A percentile compares a stretch with the other conserved stretches of the same genome.
phyloP scores from a whole-genome alignment of 1,140 invertebrate species.

The Formica exsecta region DNA sequence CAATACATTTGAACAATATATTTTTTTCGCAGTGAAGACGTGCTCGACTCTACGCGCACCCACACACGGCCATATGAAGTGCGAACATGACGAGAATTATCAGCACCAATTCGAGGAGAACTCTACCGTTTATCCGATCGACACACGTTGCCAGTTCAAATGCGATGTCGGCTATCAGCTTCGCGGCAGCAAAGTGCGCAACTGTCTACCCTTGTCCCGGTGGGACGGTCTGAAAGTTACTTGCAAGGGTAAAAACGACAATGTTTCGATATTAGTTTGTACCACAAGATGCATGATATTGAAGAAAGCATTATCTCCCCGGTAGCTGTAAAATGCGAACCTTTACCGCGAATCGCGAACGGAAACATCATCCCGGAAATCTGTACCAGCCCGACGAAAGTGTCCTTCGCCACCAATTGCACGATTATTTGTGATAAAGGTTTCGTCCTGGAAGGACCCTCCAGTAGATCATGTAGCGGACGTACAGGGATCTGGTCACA shows the following conservation, averaged over 20 bases:
- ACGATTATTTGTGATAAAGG: slow-evolving; percentile 87
- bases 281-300: neutral
- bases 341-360: slow-evolving; percentile 85
- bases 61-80: slow-evolving; percentile 88
- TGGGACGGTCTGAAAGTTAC: slow-evolving; percentile 90
- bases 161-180: slow-evolving; percentile 90
- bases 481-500: slow-evolving; percentile 86
- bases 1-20: neutral
- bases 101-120: slow-evolving; percentile 57
- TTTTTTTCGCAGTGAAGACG: slow-evolving; percentile 87
- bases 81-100: slow-evolving; percentile 86
- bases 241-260: slow-evolving; percentile 88
- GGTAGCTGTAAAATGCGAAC: slow-evolving; percentile 88
- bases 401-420: slow-evolving; percentile 87
- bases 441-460: slow-evolving; percentile 87
- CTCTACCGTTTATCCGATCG: slow-evolving; percentile 85
- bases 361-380: slow-evolving; percentile 86
- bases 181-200: slow-evolving; percentile 89
- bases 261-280: neutral
- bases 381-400: slow-evolving; percentile 85
- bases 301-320: neutral
- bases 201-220: slow-evolving; percentile 89
- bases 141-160: slow-evolving; percentile 89
- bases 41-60: slow-evolving; percentile 88
- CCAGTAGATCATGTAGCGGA: slow-evolving; percentile 84